Evolutionary conservation across 1,140 invertebrate species (phyloP).

Genomic region (Wasmannia auropunctata): DNA sequence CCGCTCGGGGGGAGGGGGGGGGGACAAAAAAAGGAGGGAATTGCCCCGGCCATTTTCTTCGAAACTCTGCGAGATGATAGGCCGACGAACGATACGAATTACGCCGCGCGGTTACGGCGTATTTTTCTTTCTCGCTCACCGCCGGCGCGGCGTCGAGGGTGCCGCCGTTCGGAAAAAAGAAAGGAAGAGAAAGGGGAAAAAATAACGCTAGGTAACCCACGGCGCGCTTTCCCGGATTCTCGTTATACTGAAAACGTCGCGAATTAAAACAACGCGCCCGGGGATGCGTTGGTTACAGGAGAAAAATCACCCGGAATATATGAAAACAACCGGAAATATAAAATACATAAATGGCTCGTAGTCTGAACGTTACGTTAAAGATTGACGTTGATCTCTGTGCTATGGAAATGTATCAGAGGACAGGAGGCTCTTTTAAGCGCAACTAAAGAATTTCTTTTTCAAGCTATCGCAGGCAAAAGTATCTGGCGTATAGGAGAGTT

Average conservation of each 20-base stretch:
- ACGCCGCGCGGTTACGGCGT: conserved; percentile 31
- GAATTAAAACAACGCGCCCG: conserved; percentile 50
- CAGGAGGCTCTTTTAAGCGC: not conserved
- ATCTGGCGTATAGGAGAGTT: not conserved
- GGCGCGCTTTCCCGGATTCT: conserved; percentile 17
- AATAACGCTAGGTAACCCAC: not conserved
- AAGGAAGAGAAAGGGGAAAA: not conserved
- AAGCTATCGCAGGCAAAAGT: not conserved
- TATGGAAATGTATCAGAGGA: not conserved
- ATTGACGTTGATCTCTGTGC: not conserved
- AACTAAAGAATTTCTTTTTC: not conserved
- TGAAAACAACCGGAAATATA: conserved; percentile 19
- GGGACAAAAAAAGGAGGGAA: not conserved
- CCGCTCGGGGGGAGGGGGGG: not conserved
- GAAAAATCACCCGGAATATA: conserved; percentile 25
- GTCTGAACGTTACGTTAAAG: not conserved
- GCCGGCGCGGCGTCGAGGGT: not conserved
- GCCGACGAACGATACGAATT: conserved; percentile 49
- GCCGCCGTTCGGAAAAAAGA: not conserved
- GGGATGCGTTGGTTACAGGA: conserved; percentile 28
- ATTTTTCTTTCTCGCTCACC: conserved; percentile 46
- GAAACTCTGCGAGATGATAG: conserved; percentile 39
- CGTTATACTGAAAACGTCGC: conserved; percentile 49
- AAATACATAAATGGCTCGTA: conserved; percentile 31
- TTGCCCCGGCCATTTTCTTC: conserved; percentile 40